These are phyloP conservation scores for Calidris pugnax DNA, from an alignment of 2,113 vertebrate genomes.

Conservation along the genomic window DNA sequence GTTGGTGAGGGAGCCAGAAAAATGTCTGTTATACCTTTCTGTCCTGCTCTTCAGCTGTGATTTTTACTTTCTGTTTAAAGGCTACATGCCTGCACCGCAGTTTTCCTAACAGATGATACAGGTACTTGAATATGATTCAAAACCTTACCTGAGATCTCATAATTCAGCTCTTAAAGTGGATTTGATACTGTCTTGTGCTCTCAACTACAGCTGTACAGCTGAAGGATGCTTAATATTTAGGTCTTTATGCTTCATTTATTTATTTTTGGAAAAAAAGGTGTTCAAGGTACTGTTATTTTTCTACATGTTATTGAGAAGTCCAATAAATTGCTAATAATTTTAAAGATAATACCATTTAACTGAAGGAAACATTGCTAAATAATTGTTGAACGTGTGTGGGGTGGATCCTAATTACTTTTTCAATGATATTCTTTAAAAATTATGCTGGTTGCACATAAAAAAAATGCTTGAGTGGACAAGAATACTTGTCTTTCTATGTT, in stretches of 20 bases:
- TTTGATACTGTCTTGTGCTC: slow-evolving; percentile 11
- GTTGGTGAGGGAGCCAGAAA: slow-evolving; percentile 36
- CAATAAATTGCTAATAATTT: not conserved
- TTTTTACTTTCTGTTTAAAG: slow-evolving; percentile 41
- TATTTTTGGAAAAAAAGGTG: not conserved
- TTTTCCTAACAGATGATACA: slow-evolving; percentile 70
- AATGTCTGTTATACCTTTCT: slow-evolving; percentile 43
- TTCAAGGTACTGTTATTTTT: not conserved
- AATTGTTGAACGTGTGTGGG: not conserved
- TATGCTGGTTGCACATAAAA: not conserved
- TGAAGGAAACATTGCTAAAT: not conserved
- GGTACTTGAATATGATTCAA: slow-evolving; percentile 30
- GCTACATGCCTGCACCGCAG: slow-evolving; percentile 10
- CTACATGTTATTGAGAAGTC: not conserved
- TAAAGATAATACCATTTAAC: not conserved
- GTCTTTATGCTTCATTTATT: not conserved
- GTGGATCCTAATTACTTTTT: not conserved
- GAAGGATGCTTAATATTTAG: not conserved
- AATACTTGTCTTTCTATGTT: not conserved
- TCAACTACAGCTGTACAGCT: not conserved
- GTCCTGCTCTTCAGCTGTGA: slow-evolving; percentile 11
- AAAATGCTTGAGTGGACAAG: not conserved
- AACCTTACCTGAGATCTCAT: not conserved
- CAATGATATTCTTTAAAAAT: not conserved
- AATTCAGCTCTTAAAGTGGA: not conserved